A percentile compares a stretch with the other conserved stretches of the same genome.
phyloP scores from a whole-genome alignment of 1,140 invertebrate species.

The Lethocerus indicus region DNA sequence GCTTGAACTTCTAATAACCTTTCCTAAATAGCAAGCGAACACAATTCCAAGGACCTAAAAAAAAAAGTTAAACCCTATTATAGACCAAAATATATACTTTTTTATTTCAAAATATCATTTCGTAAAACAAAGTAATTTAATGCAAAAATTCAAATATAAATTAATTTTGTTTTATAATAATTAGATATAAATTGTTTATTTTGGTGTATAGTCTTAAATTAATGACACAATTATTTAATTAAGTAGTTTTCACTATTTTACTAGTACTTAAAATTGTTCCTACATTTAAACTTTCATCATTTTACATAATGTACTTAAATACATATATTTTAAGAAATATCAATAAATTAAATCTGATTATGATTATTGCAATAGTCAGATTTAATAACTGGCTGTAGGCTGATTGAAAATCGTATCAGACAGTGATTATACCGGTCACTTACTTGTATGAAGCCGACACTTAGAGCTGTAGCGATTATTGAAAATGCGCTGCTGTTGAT shows the following conservation, averaged over 20 bases:
- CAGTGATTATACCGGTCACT: background rate
- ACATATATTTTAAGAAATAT: background rate
- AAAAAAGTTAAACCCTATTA: background rate
- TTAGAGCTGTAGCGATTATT: constrained; percentile 1
- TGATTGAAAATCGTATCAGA: background rate
- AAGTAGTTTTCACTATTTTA: too few relatives aligned
- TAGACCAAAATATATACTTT: background rate
- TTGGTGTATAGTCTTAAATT: background rate
- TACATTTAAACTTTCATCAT: too few relatives aligned
- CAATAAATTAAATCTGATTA: background rate
- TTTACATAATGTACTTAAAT: too few relatives aligned
- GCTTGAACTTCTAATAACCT: background rate
- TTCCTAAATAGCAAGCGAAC: constrained; percentile 3
- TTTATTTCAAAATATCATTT: background rate
- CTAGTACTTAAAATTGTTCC: too few relatives aligned
- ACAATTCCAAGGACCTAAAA: constrained; percentile 5
- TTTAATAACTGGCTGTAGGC: background rate
- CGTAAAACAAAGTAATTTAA: background rate
- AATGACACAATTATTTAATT: background rate
- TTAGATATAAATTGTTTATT: background rate
- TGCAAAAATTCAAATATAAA: background rate
- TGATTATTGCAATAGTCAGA: background rate
- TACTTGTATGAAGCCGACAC: background rate
- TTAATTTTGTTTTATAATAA: background rate
- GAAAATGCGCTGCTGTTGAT: background rate